Evolutionary conservation across 2,113 vertebrate species (phyloP), one percentile per base, ranked within the genome.

Genomic region (Gobius niger): DNA sequence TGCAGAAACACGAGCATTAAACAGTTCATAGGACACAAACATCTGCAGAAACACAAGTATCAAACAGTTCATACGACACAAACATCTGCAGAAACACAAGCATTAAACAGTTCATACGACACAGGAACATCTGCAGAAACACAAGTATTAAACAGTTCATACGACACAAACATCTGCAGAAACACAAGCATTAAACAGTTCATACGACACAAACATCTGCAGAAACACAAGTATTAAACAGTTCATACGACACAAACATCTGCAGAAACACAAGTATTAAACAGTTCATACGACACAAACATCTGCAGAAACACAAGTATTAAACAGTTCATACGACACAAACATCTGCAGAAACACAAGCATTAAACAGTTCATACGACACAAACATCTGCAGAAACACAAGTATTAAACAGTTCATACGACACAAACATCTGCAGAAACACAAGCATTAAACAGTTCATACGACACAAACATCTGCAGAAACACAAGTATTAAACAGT

Each of bases 51-150:
- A 85, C 82, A 53, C 14, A 7, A 53, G 16, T 19, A 11, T 7
- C 12, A 19, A 53, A 9, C 6, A 9, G 16, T 56, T 24, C 13
- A 51, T 16, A 8, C 9, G 9, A 16, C 8, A 7, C 16, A 8
- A n/a, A 0, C 2, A 14, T 97, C 96, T 98, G 90, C 24, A 34
- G 24, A 63, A 84, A 85, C 82, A 53, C 14, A 7, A 53, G 16
- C 11, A 11, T 7, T 24, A 19, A 53, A 9, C 6, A 9, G 16
- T 56, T 24, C 13, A 51, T 16, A 8, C 9, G 9, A 16, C 8
- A 7, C 16, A 8, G n/a, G n/a, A n/a, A 0, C 2, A 14, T 97
- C 96, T 98, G 90, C 24, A 34, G 24, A 63, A 84, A 85, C 82
- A 53, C 14, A 7, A 53, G 16, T 19, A 11, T 7, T 24, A 19